These are phyloP conservation scores for Mylabris sibirica DNA, from an alignment of 2,888 invertebrate genomes.

Conservation along the genomic window DNA sequence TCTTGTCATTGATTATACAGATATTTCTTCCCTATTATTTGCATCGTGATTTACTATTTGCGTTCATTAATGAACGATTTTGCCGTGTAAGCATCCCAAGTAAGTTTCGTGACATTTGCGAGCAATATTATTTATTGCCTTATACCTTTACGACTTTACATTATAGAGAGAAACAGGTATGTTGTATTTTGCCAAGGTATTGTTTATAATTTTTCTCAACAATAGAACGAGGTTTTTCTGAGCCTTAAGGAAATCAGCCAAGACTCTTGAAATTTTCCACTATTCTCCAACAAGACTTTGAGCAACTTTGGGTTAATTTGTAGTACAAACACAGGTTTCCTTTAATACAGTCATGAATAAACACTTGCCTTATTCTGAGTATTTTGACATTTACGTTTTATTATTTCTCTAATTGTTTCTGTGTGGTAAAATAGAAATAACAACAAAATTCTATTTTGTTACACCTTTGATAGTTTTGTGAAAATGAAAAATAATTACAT, in stretches of 20 bases:
- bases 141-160: constrained; percentile 44
- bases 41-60: constrained; percentile 49
- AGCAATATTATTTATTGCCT: constrained; percentile 51
- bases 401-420: not conserved
- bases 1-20: not conserved
- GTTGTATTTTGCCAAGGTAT: constrained; percentile 33
- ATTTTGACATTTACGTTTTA: not conserved
- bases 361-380: not conserved
- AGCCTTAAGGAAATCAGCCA: too few species aligned
- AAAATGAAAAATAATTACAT: constrained; percentile 39
- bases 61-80: constrained; percentile 50
- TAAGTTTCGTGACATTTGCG: constrained; percentile 47
- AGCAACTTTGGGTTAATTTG: too few species aligned
- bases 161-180: constrained; percentile 41
- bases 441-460: constrained; percentile 5
- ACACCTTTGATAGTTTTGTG: not conserved
- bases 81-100: constrained; percentile 44
- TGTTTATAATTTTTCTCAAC: constrained; percentile 35
- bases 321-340: not conserved
- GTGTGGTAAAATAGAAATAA: not conserved
- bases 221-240: too few species aligned
- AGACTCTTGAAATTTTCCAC: too few species aligned
- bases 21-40: constrained; percentile 17
- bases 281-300: too few species aligned
- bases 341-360: not conserved